These are phyloP conservation scores for Lissocephala sabroskyi DNA, from an alignment of 2,888 invertebrate species.

Conservation along the genomic window DNA sequence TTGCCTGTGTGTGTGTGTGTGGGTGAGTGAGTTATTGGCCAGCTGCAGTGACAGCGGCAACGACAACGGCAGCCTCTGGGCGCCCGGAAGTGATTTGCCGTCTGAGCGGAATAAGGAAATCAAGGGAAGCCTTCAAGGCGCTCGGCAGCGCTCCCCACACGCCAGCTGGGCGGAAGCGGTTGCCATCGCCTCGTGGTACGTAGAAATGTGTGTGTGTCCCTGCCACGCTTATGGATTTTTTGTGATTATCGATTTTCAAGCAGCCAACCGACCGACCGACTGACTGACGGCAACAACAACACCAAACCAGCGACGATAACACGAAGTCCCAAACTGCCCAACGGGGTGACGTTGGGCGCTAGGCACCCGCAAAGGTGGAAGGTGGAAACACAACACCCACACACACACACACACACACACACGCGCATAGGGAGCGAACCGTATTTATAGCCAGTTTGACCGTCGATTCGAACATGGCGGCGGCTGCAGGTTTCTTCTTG, in stretches of 20 bases:
- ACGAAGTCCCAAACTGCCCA: neutral
- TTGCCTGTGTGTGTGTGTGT: conserved; percentile 14
- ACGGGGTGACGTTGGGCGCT: neutral
- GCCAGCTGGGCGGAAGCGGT: conserved; percentile 20
- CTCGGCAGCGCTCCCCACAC: conserved; percentile 22
- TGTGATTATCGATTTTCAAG: conserved; percentile 60
- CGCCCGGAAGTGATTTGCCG: conserved; percentile 47
- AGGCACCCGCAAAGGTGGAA: neutral
- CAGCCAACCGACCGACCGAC: conserved; percentile 6
- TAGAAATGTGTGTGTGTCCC: conserved; percentile 16
- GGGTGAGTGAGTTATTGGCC: conserved; percentile 13
- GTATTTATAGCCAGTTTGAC: conserved; percentile 44
- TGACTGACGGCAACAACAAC: conserved; percentile 12
- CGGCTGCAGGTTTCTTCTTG: conserved; percentile 16
- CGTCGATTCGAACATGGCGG: conserved; percentile 40
- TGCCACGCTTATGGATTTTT: conserved; percentile 38
- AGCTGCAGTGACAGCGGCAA: too few relatives aligned
- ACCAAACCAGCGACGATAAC: conserved; percentile 7
- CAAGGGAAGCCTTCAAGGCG: conserved; percentile 20
- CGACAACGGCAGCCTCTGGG: conserved; percentile 20
- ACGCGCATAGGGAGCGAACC: conserved; percentile 18
- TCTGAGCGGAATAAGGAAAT: conserved; percentile 17
- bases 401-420: conserved; percentile 12
- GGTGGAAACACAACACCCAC: neutral
- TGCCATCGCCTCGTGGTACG: conserved; percentile 24